Percentiles rank a stretch among this genome's conserved stretches.
Conservation (phyloP, 2,797 vertebrate species). For the Pangasius larnaudii region DNA sequence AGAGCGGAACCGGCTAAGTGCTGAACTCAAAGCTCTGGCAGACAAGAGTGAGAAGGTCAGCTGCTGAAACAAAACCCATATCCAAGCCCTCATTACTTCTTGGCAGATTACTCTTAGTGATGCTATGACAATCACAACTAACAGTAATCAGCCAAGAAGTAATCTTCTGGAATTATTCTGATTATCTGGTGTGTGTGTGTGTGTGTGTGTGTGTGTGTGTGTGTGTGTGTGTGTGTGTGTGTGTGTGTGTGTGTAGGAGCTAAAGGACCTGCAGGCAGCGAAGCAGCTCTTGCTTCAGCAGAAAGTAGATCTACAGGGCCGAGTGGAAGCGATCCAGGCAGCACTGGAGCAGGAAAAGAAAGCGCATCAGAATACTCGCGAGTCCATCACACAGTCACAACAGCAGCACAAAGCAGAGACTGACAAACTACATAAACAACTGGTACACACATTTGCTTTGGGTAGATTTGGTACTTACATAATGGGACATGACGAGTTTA, state of each 20-base stretch:
- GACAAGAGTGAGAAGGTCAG: slow-evolving; percentile 89
- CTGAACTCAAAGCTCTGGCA: slow-evolving; percentile 80
- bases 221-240: slow-evolving; percentile 3
- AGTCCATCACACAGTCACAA: slow-evolving; percentile 80
- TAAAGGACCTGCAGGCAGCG: slow-evolving; percentile 86
- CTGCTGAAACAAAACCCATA: not conserved
- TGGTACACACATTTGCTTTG: slow-evolving; percentile 75
- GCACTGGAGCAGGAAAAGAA: slow-evolving; percentile 84
- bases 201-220: not conserved
- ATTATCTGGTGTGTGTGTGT: not conserved
- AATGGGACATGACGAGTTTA: not conserved
- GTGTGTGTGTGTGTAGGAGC: slow-evolving; percentile 74
- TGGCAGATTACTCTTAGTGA: not conserved
- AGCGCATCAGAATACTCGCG: slow-evolving; percentile 80
- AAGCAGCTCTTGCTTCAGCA: slow-evolving; percentile 95
- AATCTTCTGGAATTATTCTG: not conserved
- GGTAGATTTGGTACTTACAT: not conserved
- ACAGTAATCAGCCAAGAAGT: not conserved
- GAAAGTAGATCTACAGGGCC: slow-evolving; percentile 90
- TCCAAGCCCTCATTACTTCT: not conserved
- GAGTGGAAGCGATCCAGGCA: slow-evolving; percentile 77
- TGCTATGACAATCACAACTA: not conserved
- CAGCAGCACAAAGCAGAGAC: slow-evolving; percentile 81
- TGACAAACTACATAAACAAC: slow-evolving; percentile 79
- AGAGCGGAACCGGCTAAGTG: slow-evolving; percentile 75